Base-by-base conservation (phyloP, 2,797 vertebrate species). In the Pogonophryne albipinna region DNA sequence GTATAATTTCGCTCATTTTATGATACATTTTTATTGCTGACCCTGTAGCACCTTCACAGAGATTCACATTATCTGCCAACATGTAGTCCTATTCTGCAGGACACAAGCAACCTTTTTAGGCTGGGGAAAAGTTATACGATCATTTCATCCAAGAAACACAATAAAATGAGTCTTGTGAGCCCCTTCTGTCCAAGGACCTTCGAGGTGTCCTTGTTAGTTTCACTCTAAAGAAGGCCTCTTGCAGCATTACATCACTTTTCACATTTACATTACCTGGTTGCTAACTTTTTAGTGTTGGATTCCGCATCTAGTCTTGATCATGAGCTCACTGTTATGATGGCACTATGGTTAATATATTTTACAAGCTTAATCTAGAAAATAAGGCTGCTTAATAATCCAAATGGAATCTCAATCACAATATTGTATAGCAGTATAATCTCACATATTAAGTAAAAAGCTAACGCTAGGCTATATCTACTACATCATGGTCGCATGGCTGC, bases 271-370 rank as follows among this genome's bases (percentile, higher is more conserved):
- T 3, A 55, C 47, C 14, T 65, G 50, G 70, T 64, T 55, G 14
- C 41, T 1, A 27, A 38, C 44, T 65, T 41, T 45, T 61, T 75
- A 47, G 52, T 69, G 34, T 73, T 57, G 10, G 38, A 76, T 80
- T 73, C 47, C 67, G 45, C 16, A 63, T 71, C 63, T 27, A 27
- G 27, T 27, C 27, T 27, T 27, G 27, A 27, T 27, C 27, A 27
- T 27, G 27, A 27, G 27, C 27, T 4, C 27, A 27, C 27, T 27
- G 27, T 27, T 27, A 27, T 27, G 27, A 27, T 27, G 27, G 27
- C 27, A 5, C 27, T 5, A 27, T 27, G 23, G 23, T 27, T 27
- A 5, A 27, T 27, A 27, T 1, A 27, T 27, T 5, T 27, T 5
- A 27, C 27, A 27, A 27, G 27, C 27, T 27, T 27, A 27, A 27